Evolutionary conservation across 2,113 vertebrate genomes (phyloP), one percentile per base, ranked within the genome.

Genomic region (Poeciliopsis prolifica): DNA sequence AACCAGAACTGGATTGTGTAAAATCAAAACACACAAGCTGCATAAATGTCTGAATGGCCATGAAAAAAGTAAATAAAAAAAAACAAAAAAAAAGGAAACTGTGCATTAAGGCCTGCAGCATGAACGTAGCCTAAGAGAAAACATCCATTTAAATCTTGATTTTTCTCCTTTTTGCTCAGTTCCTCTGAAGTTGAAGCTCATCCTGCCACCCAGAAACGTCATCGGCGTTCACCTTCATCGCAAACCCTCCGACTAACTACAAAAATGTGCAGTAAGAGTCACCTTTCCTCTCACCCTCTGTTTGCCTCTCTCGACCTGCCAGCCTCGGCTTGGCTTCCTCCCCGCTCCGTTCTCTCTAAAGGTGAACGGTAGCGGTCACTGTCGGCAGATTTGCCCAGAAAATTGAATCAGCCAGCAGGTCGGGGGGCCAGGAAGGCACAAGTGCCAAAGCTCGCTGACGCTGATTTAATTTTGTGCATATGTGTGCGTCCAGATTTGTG

Each of bases 351-450:
- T 51, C 75, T 70, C 74, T 60, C 65, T 61, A 90, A 87, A 91
- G 91, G 90, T 90, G 91, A 92, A 77, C 77, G 90, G 84, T 87
- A 89, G 90, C 85, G 88, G 91, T 91, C 90, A 86, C 72, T 78
- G 85, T 86, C 80, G 72, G 87, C 87, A 89, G 78, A 91, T 89
- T 84, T 81, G 84, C 83, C 86, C 85, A 80, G 85, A 78, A 90
- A 92, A 92, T 91, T 92, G 86, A 91, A 92, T 91, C 89, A 91
- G 79, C 85, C 80, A 86, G 85, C 86, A 86, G 87, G 89, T 91
- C 87, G 84, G 85, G 76, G 40, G 87, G 86, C 86, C 89, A 87
- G 85, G 44, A 73, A 90, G 81, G 69, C 82, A 79, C 79, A 68
- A 84, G 83, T 88, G 87, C 87, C 82, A 89, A 28, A 89, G 80